phyloP scores from a whole-genome alignment of 1,140 invertebrate genomes.

The Planococcus citri region DNA sequence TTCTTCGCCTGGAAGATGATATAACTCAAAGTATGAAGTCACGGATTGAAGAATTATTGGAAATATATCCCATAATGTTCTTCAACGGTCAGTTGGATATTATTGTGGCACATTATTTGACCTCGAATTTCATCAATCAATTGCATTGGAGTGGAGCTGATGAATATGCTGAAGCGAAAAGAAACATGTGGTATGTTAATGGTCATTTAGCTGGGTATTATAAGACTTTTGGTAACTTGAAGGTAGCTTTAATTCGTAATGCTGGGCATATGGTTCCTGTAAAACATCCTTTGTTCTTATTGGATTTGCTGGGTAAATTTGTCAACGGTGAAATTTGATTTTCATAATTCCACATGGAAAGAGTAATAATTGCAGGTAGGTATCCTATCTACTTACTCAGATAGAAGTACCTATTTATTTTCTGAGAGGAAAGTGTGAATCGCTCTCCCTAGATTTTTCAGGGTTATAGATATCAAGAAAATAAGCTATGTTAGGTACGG shows the following conservation, averaged over 20 bases:
- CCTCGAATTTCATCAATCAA: slow-evolving; percentile 46
- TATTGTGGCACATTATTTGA: slow-evolving; percentile 66
- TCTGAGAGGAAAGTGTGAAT: too few species aligned
- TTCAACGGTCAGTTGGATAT: slow-evolving; percentile 71
- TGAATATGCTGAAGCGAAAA: slow-evolving; percentile 48
- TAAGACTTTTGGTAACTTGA: slow-evolving; percentile 41
- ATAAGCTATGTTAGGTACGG: too few species aligned
- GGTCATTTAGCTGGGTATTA: slow-evolving; percentile 27
- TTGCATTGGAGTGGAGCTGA: slow-evolving; percentile 52
- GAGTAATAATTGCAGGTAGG: too few species aligned
- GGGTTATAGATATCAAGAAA: too few species aligned
- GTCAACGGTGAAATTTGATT: slow-evolving; percentile 43
- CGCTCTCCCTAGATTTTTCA: too few species aligned
- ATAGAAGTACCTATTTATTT: too few species aligned
- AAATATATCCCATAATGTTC: slow-evolving; percentile 53
- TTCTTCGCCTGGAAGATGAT: slow-evolving; percentile 56
- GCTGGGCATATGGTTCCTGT: slow-evolving; percentile 73
- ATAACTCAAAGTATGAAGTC: slow-evolving; percentile 70
- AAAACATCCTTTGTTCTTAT: slow-evolving; percentile 65
- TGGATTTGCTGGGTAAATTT: slow-evolving; percentile 63
- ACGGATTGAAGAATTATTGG: slow-evolving; percentile 53
- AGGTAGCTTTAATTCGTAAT: slow-evolving; percentile 64
- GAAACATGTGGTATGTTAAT: slow-evolving; percentile 32
- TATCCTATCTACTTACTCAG: too few species aligned
- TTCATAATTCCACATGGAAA: too few species aligned